These are phyloP conservation scores for Drosophila mercatorum DNA, from an alignment of 2,888 invertebrate species.

Conservation along the genomic window DNA sequence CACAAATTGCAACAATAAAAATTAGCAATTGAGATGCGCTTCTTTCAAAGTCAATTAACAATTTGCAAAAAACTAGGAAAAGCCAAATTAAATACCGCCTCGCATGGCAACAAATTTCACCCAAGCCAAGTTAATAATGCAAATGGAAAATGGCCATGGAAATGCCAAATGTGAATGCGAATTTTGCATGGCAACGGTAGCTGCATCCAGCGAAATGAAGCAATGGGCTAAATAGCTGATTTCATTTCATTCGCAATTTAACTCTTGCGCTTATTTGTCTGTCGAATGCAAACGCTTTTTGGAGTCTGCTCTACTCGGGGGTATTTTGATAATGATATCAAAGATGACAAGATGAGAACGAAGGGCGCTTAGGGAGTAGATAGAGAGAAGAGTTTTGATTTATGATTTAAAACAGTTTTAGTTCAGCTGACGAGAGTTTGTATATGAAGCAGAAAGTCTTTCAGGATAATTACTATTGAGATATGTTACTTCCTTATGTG, in stretches of 20 bases:
- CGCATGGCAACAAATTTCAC: constrained; percentile 45
- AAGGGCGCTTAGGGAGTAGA: too few species aligned
- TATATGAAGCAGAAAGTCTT: too few species aligned
- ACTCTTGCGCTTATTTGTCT: constrained; percentile 60
- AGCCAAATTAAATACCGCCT: constrained; percentile 45
- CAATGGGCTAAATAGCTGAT: constrained; percentile 65
- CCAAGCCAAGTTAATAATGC: constrained; percentile 68
- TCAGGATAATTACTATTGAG: too few species aligned
- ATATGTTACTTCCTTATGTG: too few species aligned
- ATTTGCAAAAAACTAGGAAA: constrained; percentile 33
- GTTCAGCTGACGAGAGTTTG: too few species aligned
- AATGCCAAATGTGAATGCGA: constrained; percentile 16
- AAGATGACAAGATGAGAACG: neutral
- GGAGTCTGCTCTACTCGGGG: neutral
- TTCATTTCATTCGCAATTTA: constrained; percentile 75
- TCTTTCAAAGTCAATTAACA: constrained; percentile 47
- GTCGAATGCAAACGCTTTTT: constrained; percentile 36
- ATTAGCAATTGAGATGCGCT: constrained; percentile 51
- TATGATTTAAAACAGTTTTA: too few species aligned
- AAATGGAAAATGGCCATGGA: constrained; percentile 50
- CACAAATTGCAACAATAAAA: constrained; percentile 52
- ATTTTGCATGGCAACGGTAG: constrained; percentile 12
- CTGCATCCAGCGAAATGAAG: constrained; percentile 33
- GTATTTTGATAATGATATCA: constrained; percentile 1
- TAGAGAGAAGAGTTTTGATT: too few species aligned